phyloP scores from a whole-genome alignment of 2,113 vertebrate genomes.

The Epinephelus fuscoguttatus region DNA sequence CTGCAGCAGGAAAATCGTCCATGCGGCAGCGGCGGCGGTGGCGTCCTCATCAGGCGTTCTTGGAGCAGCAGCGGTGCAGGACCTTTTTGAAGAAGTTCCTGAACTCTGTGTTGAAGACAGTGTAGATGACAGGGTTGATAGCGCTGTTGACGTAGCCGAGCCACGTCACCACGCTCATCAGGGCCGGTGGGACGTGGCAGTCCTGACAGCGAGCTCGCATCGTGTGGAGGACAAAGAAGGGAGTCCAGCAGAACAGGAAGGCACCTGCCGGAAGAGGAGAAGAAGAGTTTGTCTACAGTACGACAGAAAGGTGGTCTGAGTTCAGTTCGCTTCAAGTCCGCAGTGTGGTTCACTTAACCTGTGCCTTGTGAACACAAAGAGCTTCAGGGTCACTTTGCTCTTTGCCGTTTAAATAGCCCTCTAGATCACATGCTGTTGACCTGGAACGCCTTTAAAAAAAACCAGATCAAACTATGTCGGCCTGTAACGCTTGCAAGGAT shows the following conservation, averaged over 20 bases:
- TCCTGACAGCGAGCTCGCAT: conserved; percentile 88
- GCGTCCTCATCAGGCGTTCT: not conserved
- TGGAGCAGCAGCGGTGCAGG: conserved; percentile 81
- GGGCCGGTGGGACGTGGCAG: conserved; percentile 86
- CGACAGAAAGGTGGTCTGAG: no score
- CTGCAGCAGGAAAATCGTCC: not conserved
- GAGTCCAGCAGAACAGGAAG: conserved; percentile 97
- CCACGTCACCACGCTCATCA: conserved; percentile 96
- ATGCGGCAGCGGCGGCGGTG: not conserved
- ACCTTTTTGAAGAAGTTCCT: conserved; percentile 92
- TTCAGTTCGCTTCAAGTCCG: no score
- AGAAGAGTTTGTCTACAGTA: not conserved
- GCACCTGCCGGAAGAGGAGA: conserved; percentile 81
- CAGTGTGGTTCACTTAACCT: no score
- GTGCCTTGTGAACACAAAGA: no score
- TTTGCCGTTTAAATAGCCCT: no score
- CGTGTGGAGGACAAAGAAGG: conserved; percentile 95
- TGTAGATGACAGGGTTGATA: conserved; percentile 95
- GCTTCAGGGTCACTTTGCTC: no score
- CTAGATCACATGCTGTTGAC: no score
- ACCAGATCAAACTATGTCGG: no score
- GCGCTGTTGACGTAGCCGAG: conserved; percentile 97
- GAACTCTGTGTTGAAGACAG: conserved; percentile 94
- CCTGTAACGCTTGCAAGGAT: no score
- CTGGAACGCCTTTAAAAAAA: no score